Percentiles rank a stretch among this genome's conserved stretches.
phyloP scores from a whole-genome alignment of 2,113 vertebrate species.

The Axis porcinus region DNA sequence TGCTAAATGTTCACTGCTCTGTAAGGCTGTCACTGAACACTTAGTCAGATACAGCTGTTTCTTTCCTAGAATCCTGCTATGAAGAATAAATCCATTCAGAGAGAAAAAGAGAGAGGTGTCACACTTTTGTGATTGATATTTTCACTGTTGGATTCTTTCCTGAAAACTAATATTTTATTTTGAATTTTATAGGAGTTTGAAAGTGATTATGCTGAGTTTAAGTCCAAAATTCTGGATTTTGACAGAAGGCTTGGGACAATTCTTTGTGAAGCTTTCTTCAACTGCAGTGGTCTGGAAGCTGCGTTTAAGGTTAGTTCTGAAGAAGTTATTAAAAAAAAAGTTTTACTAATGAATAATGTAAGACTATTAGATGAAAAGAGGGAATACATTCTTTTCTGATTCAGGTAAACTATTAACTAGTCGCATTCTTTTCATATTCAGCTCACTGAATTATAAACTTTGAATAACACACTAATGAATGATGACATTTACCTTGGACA shows the following conservation, averaged over 20 bases:
- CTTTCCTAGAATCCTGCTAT: not conserved
- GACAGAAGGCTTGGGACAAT: constrained; percentile 81
- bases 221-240: constrained; percentile 80
- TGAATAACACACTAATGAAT: not conserved
- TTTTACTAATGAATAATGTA: not conserved
- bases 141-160: not conserved
- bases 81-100: not conserved
- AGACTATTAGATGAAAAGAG: not conserved
- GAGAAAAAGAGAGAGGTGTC: rapidly evolving
- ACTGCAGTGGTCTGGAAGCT: constrained; percentile 85
- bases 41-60: not conserved
- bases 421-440: not conserved
- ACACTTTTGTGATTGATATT: not conserved
- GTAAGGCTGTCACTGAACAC: rapidly evolving
- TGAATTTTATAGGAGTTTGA: constrained; percentile 80
- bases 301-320: constrained; percentile 81
- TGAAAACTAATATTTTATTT: not conserved
- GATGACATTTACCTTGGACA: not conserved
- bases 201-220: constrained; percentile 80
- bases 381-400: not conserved
- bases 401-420: not conserved
- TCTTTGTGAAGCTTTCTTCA: constrained; percentile 82
- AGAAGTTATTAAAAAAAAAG: not conserved
- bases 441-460: not conserved
- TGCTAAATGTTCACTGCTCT: not conserved